Evolutionary conservation across 2,113 vertebrate genomes (phyloP).

Genomic region (Peromyscus polionotus): DNA sequence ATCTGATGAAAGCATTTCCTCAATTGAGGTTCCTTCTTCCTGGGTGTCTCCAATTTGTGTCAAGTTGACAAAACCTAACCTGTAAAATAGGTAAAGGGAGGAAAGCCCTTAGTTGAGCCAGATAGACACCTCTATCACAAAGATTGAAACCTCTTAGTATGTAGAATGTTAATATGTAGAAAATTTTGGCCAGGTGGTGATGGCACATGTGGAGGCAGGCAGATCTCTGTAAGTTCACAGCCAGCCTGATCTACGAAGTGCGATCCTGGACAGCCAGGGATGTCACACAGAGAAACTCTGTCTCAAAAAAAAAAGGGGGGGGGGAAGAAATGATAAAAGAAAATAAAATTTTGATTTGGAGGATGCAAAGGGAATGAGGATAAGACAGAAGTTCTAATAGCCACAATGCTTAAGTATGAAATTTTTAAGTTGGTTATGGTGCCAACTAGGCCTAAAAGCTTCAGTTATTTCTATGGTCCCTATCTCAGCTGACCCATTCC

Average conservation of each 20-base stretch:
- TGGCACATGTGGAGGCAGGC: background rate
- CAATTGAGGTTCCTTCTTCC: background rate
- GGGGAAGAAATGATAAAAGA: background rate
- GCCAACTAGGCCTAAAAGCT: background rate
- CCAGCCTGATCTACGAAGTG: background rate
- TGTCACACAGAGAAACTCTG: background rate
- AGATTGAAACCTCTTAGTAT: background rate
- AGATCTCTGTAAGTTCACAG: background rate
- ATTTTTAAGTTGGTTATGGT: background rate
- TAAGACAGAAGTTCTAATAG: background rate
- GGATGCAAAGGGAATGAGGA: background rate
- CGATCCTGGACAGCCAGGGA: background rate
- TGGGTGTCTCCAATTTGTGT: background rate
- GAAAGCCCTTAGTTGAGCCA: background rate
- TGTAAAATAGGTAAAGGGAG: background rate
- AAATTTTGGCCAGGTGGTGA: background rate
- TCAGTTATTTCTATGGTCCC: background rate
- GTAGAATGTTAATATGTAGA: background rate
- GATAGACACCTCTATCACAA: background rate
- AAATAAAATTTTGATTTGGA: background rate
- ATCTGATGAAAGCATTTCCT: background rate
- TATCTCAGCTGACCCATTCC: accelerated
- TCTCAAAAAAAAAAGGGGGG: background rate
- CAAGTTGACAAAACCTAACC: background rate
- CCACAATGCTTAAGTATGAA: background rate